Evolutionary conservation across 2,113 vertebrate genomes (phyloP).

Genomic region (Chiloscyllium plagiosum): DNA sequence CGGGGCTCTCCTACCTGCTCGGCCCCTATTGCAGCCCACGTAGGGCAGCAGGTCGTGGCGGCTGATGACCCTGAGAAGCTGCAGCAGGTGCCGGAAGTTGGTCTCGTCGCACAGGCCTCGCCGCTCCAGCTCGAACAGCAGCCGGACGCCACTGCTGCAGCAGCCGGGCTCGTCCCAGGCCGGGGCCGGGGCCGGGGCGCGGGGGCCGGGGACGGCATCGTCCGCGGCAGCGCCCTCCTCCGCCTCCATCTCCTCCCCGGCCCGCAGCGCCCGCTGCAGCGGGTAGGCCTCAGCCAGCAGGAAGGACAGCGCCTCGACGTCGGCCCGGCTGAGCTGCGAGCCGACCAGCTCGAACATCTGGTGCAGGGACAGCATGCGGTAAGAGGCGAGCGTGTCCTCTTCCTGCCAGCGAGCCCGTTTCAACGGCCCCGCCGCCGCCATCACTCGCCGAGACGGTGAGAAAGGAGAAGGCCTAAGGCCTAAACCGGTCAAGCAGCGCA

Average conservation of each 20-base stretch:
- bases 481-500: too few relatives aligned
- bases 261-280: conserved; percentile 62
- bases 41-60: conserved; percentile 77
- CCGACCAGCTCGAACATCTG: conserved; percentile 77
- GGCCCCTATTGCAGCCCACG: conserved; percentile 68
- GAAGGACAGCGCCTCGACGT: conserved; percentile 74
- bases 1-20: conserved; percentile 61
- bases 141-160: conserved; percentile 59
- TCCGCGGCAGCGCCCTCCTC: conserved; percentile 50
- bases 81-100: conserved; percentile 67
- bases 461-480: too few relatives aligned
- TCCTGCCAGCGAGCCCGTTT: conserved; percentile 68
- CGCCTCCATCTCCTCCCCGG: conserved; percentile 39
- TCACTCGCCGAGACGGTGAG: too few relatives aligned
- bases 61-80: conserved; percentile 74
- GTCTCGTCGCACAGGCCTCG: conserved; percentile 69
- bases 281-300: conserved; percentile 70
- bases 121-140: conserved; percentile 74
- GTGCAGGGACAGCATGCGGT: conserved; percentile 78
- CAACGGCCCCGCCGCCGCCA: conserved; percentile 39
- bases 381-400: conserved; percentile 74
- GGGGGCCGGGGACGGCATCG: not conserved
- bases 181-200: conserved; percentile 34
- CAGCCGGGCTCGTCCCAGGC: too few relatives aligned
- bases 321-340: conserved; percentile 72